phyloP scores from a whole-genome alignment of 2,888 invertebrate genomes.

The Rhynchonema sp. region DNA sequence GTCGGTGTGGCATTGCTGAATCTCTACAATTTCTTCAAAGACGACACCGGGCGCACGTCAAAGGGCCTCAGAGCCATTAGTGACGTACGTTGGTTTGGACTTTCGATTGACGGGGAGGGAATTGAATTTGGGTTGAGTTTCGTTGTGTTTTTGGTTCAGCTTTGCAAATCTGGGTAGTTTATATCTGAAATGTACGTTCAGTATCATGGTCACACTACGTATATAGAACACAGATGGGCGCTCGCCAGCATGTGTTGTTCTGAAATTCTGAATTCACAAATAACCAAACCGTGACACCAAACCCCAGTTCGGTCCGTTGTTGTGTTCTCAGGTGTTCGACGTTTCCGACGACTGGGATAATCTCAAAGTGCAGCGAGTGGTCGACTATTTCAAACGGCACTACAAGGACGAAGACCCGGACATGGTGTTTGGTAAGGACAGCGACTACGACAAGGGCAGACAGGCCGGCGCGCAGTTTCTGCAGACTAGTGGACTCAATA shows the following conservation, averaged over 20 bases:
- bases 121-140: too few species aligned
- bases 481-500: constrained; percentile 28
- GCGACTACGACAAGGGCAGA: constrained; percentile 66
- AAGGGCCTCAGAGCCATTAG: constrained; percentile 62
- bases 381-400: constrained; percentile 45
- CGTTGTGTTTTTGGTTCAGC: too few species aligned
- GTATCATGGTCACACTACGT: too few species aligned
- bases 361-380: constrained; percentile 48
- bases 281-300: too few species aligned
- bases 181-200: too few species aligned
- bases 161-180: too few species aligned
- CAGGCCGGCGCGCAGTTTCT: constrained; percentile 26
- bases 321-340: constrained; percentile 9
- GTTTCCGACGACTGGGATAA: constrained; percentile 13
- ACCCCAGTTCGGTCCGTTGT: not conserved
- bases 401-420: constrained; percentile 44
- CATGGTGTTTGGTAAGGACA: constrained; percentile 63
- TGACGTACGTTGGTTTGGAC: constrained; percentile 40
- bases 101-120: too few species aligned
- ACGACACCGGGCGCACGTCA: constrained; percentile 50
- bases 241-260: not conserved
- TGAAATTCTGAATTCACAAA: not conserved
- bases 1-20: constrained; percentile 62
- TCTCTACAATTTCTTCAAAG: constrained; percentile 70
- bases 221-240: not conserved